Evolutionary conservation across 2,888 invertebrate genomes (phyloP).

Genomic region (Oligia latruncula): DNA sequence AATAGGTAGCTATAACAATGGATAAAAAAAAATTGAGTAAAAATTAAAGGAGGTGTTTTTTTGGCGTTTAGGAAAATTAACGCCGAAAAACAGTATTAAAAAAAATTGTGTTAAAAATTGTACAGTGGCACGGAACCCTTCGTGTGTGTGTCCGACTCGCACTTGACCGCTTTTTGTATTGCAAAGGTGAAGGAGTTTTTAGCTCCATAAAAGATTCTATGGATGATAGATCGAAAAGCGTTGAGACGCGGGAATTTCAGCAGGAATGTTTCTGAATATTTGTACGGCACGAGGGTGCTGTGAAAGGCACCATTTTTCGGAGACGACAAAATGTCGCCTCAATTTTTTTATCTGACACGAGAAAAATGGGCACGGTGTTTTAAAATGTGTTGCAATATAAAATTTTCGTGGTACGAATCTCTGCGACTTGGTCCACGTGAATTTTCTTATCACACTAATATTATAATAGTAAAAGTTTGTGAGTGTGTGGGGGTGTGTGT

Average conservation of each 20-base stretch:
- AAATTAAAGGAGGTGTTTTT: background rate
- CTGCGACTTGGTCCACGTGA: too few species aligned
- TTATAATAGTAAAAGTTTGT: too few species aligned
- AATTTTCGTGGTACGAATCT: background rate
- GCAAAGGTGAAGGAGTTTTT: slow-evolving; percentile 21
- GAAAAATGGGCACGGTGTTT: background rate
- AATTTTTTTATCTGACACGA: background rate
- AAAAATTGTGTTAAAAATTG: too few species aligned
- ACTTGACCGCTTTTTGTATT: background rate
- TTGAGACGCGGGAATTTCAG: background rate
- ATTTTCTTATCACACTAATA: too few species aligned
- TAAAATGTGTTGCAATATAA: background rate
- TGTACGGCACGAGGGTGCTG: background rate
- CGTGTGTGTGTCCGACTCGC: background rate
- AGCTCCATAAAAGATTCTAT: slow-evolving; percentile 41
- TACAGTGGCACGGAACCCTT: background rate
- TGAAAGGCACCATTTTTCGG: background rate
- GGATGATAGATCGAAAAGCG: slow-evolving; percentile 43
- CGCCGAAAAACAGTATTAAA: too few species aligned
- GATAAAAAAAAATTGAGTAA: background rate
- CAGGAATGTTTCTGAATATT: slow-evolving; percentile 32
- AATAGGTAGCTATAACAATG: background rate
- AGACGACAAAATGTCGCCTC: background rate
- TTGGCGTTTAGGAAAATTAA: too few species aligned
- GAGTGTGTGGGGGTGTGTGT: too few species aligned